phyloP scores from a whole-genome alignment of 2,797 vertebrate species.

The Cephalopachus bancanus region DNA sequence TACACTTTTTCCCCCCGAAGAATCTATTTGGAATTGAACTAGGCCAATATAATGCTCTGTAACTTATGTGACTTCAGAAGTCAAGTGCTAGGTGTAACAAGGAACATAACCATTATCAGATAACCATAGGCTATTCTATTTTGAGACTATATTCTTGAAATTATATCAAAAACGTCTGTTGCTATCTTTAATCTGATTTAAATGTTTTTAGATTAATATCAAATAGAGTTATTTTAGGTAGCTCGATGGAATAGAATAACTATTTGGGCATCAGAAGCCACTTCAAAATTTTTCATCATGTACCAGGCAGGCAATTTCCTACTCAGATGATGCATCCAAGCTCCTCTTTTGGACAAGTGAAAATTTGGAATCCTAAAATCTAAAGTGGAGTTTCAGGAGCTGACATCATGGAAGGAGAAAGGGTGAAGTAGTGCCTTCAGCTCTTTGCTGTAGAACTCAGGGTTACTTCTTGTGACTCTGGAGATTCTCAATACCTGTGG shows the following conservation, averaged over 20 bases:
- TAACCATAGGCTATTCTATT: background rate
- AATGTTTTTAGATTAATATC: background rate
- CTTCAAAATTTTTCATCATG: background rate
- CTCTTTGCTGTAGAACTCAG: background rate
- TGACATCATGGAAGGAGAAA: background rate
- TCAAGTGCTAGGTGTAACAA: background rate
- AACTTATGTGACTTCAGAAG: background rate
- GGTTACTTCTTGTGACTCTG: background rate
- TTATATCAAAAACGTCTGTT: background rate
- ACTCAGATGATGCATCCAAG: background rate
- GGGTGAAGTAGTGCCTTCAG: background rate
- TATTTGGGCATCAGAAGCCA: background rate
- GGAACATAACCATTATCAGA: background rate
- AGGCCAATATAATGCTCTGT: background rate
- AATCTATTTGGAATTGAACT: background rate
- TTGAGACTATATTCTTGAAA: background rate
- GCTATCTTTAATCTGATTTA: background rate
- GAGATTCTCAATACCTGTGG: background rate
- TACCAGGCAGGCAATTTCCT: background rate
- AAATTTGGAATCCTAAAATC: background rate
- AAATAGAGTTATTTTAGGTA: background rate
- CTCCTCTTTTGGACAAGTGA: background rate
- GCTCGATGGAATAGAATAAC: background rate
- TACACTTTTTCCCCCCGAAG: background rate
- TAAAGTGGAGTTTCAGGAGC: background rate